A percentile compares a stretch with the other conserved stretches of the same genome.
Evolutionary conservation across 2,888 invertebrate genomes (phyloP).

Genomic region (Podabrus alpinus): DNA sequence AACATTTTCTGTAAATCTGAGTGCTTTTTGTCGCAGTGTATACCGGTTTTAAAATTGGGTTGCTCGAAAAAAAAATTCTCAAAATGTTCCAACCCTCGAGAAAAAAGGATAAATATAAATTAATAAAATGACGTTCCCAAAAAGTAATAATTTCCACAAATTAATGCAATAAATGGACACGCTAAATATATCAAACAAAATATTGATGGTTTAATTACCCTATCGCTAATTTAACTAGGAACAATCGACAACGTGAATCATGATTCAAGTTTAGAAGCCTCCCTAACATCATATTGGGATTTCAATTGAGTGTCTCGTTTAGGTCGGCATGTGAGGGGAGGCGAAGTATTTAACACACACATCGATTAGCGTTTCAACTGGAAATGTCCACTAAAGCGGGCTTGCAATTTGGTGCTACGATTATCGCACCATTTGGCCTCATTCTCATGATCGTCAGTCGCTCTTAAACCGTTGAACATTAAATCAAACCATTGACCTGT

Average conservation of each 20-base stretch:
- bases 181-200: background rate
- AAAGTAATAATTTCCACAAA: too few species aligned
- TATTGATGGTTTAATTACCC: background rate
- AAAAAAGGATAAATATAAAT: background rate
- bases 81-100: background rate
- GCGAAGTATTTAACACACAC: constrained; percentile 46
- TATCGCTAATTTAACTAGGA: background rate
- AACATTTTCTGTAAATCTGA: background rate
- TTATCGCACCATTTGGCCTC: constrained; percentile 48
- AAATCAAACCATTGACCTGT: constrained; percentile 34
- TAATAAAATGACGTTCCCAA: too few species aligned
- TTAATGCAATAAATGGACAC: too few species aligned
- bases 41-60: background rate
- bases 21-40: background rate
- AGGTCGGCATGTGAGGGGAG: constrained; percentile 30
- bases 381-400: constrained; percentile 50
- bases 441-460: constrained; percentile 43
- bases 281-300: constrained; percentile 36
- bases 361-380: constrained; percentile 54
- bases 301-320: constrained; percentile 36
- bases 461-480: constrained; percentile 35
- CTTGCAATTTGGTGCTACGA: constrained; percentile 43
- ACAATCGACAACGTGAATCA: constrained; percentile 25
- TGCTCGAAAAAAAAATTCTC: background rate
- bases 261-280: constrained; percentile 33